A percentile compares a stretch with the other conserved stretches of the same genome.
phyloP scores from a whole-genome alignment of 2,888 invertebrate species.

The Helleia helle region DNA sequence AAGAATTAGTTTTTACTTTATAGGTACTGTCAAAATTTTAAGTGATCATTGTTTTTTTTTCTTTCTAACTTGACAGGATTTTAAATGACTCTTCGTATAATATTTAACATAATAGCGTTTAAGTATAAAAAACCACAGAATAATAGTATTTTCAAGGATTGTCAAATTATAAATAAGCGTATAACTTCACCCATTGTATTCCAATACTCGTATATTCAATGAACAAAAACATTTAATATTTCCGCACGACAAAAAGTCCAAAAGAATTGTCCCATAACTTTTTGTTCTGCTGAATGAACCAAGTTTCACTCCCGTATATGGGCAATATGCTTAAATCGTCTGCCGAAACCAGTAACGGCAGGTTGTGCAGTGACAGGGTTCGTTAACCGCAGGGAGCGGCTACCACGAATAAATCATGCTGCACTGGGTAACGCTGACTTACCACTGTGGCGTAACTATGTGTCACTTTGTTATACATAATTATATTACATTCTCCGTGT shows the following conservation, averaged over 20 bases:
- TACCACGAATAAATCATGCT: conserved; percentile 50
- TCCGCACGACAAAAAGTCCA: conserved; percentile 1
- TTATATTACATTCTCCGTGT: not conserved
- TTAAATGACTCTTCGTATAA: too few species aligned
- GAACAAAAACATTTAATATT: conserved; percentile 2
- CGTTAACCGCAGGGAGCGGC: conserved; percentile 57
- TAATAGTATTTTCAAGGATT: too few species aligned
- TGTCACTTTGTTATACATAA: not conserved
- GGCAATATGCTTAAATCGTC: conserved; percentile 52
- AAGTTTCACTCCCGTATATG: conserved; percentile 52
- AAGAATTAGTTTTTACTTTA: too few species aligned
- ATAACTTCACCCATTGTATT: conserved; percentile 1
- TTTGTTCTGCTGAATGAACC: conserved; percentile 31
- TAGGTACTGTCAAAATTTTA: too few species aligned
- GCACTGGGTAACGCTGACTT: conserved; percentile 23
- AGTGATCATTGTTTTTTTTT: too few species aligned
- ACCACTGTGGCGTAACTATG: conserved; percentile 15
- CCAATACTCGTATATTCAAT: not conserved
- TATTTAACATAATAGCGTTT: too few species aligned
- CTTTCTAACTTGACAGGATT: too few species aligned
- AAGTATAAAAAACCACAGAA: too few species aligned
- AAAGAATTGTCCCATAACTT: conserved; percentile 4
- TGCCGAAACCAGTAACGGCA: conserved; percentile 59
- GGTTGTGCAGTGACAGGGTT: conserved; percentile 55
- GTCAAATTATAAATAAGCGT: too few species aligned